Evolutionary conservation across 2,113 vertebrate species (phyloP).

Genomic region (Callorhinus ursinus): DNA sequence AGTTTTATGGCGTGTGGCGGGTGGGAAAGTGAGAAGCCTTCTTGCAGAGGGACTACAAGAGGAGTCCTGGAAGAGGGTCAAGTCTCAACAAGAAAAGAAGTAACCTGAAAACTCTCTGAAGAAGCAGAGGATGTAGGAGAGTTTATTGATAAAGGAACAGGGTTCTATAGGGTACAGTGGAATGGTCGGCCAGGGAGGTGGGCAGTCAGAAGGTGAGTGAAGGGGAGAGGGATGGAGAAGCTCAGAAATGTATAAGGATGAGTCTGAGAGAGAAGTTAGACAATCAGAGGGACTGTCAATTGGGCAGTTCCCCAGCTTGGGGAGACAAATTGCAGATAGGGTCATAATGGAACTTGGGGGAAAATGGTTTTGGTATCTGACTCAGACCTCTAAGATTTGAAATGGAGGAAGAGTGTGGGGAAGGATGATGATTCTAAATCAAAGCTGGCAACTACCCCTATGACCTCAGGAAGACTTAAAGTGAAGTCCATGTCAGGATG

Average conservation of each 20-base stretch:
- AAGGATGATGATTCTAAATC: neutral
- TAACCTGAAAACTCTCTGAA: neutral
- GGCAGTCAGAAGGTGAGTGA: neutral
- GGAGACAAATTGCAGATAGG: neutral
- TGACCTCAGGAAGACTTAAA: neutral
- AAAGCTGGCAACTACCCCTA: neutral
- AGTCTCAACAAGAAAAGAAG: slow-evolving; percentile 19
- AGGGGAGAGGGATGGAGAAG: neutral
- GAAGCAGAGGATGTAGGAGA: neutral
- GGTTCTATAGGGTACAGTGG: neutral
- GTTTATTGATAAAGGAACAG: neutral
- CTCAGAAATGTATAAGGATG: neutral
- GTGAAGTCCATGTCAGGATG: neutral
- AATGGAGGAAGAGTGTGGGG: neutral
- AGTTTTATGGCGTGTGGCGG: neutral
- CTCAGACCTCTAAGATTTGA: neutral
- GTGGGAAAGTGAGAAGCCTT: neutral
- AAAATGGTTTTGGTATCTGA: neutral
- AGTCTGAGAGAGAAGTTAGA: neutral
- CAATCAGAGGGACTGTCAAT: neutral
- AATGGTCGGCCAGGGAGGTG: neutral
- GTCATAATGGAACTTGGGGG: neutral
- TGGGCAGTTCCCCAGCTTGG: neutral
- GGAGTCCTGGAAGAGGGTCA: neutral
- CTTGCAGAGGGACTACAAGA: neutral